Conservation (phyloP, 2,797 vertebrate species). For the Pempheris klunzingeri region DNA sequence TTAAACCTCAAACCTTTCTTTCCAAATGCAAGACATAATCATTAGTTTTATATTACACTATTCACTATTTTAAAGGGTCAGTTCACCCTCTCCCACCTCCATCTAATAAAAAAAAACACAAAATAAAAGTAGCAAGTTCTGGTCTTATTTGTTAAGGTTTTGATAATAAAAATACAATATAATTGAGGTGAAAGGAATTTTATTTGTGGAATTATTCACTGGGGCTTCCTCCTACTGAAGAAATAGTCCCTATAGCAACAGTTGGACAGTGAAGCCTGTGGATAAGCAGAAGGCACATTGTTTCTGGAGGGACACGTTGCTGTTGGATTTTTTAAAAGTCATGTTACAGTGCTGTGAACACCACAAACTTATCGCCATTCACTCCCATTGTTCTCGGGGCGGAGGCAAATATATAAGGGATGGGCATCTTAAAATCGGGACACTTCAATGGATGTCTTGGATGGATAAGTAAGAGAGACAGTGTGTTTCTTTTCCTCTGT, state of each 20-base stretch:
- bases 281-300: not conserved
- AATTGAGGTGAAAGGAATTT: not conserved
- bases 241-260: slow-evolving; percentile 1
- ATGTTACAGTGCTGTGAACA: slow-evolving; percentile 3
- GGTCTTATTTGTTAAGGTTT: not conserved
- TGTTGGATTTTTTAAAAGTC: slow-evolving; percentile 2
- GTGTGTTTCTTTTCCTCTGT: not conserved
- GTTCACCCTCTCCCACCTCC: too few relatives aligned
- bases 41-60: not conserved
- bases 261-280: not conserved
- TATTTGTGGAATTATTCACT: not conserved
- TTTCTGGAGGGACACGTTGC: not conserved
- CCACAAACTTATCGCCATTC: not conserved
- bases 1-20: slow-evolving; percentile 33
- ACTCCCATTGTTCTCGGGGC: not conserved
- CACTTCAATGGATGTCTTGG: too few relatives aligned
- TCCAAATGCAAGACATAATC: slow-evolving; percentile 37
- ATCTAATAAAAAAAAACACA: too few relatives aligned
- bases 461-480: not conserved
- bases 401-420: not conserved
- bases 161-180: not conserved
- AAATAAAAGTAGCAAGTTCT: too few relatives aligned
- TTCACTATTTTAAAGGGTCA: too few relatives aligned
- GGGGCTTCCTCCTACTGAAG: not conserved
- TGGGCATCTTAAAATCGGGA: not conserved